These are phyloP conservation scores for Ips nitidus DNA, from an alignment of 1,140 invertebrate genomes.

Conservation along the genomic window DNA sequence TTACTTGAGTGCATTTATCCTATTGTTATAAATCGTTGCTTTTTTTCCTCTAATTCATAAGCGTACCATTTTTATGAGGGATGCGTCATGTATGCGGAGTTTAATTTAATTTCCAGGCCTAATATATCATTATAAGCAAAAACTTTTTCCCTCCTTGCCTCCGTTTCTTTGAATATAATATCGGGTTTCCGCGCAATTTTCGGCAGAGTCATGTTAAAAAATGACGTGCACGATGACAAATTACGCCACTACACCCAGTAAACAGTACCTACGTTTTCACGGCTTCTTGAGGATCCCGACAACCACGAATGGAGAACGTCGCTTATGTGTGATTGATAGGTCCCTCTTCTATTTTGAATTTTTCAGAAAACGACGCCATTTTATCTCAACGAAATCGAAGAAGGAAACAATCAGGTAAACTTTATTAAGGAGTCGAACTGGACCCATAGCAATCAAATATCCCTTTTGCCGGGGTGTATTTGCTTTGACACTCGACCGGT, in stretches of 20 bases:
- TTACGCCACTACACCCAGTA: conserved; percentile 5
- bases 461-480: conserved; percentile 11
- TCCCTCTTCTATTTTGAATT: background rate
- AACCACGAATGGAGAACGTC: conserved; percentile 6
- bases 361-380: no score
- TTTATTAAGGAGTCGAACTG: no score
- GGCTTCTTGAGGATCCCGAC: background rate
- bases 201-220: conserved; percentile 15
- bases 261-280: conserved; percentile 18
- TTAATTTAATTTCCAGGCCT: background rate
- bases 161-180: background rate
- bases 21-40: background rate
- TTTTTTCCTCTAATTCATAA: conserved; percentile 7
- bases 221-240: conserved; percentile 20
- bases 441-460: conserved; percentile 16
- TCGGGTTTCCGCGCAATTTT: conserved; percentile 4
- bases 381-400: background rate
- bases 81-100: no score
- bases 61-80: background rate
- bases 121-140: background rate
- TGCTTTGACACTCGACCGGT: conserved; percentile 20
- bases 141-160: background rate
- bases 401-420: no score
- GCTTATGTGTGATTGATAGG: conserved; percentile 8
- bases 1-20: conserved; percentile 18